Evolutionary conservation across 2,113 vertebrate genomes (phyloP).

Genomic region (Plecturocebus donacophilus): DNA sequence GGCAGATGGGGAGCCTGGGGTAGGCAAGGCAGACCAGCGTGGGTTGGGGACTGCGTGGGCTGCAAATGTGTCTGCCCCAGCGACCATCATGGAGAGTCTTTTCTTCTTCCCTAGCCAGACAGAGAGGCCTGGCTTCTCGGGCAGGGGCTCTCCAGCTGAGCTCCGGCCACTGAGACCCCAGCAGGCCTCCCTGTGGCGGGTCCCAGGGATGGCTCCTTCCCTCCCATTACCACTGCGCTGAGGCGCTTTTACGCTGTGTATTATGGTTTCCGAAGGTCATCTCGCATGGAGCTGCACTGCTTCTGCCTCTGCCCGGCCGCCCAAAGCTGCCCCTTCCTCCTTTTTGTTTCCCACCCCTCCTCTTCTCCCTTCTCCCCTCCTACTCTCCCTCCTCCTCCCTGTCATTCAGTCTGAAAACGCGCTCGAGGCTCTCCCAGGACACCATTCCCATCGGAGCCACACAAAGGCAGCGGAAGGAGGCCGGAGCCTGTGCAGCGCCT

Average conservation of each 20-base stretch:
- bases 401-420: background rate
- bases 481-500: rapidly evolving
- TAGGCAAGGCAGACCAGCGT: background rate
- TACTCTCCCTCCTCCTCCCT: background rate
- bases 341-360: background rate
- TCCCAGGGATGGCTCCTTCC: background rate
- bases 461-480: background rate
- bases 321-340: background rate
- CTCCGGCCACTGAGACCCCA: rapidly evolving
- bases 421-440: background rate
- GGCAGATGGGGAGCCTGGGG: rapidly evolving
- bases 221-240: background rate
- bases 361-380: background rate
- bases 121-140: background rate
- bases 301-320: rapidly evolving
- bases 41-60: rapidly evolving
- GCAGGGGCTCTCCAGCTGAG: background rate
- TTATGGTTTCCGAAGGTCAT: background rate
- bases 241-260: background rate
- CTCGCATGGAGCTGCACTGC: rapidly evolving
- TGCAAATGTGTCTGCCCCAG: background rate
- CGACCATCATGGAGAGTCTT: rapidly evolving
- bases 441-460: background rate
- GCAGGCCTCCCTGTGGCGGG: rapidly evolving
- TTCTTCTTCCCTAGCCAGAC: background rate